Base-by-base conservation (phyloP, 1,140 invertebrate species). In the Monochamus saltuarius region DNA sequence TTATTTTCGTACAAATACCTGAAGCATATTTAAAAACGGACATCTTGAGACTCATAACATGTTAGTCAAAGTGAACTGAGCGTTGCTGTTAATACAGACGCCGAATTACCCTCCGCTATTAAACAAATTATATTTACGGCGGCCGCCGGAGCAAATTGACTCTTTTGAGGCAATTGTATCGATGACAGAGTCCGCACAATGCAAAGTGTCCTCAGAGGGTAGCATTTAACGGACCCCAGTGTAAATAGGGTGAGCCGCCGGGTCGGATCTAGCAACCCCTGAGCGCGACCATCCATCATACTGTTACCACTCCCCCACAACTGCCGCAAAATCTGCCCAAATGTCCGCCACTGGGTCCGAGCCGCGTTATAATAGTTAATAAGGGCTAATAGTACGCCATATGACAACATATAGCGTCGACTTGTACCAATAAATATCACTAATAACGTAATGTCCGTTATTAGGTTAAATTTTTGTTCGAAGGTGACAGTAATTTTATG, bases 301-400 rank as follows among this genome's bases (percentile, higher is more conserved):
- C 52, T 49, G 49, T 57, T 58, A 60, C 62, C 62, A 64, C 62
- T 59, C 62, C 62, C 57, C 62, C 62, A 64, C 62, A 64, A 64
- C 62, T 64, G 62, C 57, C 62, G 52, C 57, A 55, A 64, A 63
- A 51, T 60, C 57, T n/a, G 53, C 22, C 53, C 53, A 56, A 56
- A 45, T 56, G 53, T 56, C 53, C 53, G 39, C 53, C 42, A 56
- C 53, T 56, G 40, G 43, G 22, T 35, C 10, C 13, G 39, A 8
- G 14, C 14, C 2, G 17, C 43, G 16, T 19, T 46, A 37, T 36
- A 42, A 11, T 56, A 47, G 7, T 17, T 14, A 11, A n/a, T 58
- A 46, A 22, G 59, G 37, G 54, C 52, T 64, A 64, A 64, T 60
- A 59, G 62, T 50, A 14, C 29, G 57, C 62, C 62, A 64, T 64